Evolutionary conservation across 1,140 invertebrate species (phyloP).

Genomic region (Tetramorium simillimum): DNA sequence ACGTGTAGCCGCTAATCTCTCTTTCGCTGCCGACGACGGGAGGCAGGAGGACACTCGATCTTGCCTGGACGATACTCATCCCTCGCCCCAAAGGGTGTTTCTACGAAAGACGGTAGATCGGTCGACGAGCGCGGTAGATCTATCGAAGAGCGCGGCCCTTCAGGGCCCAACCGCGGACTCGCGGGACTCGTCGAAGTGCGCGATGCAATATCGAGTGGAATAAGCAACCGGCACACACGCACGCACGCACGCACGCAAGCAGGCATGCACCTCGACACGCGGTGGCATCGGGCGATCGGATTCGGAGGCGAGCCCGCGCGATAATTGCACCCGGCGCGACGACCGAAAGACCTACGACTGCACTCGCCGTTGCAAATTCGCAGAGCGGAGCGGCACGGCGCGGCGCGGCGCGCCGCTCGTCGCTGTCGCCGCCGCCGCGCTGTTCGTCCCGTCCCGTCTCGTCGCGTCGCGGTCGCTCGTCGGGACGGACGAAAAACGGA

Average conservation of each 20-base stretch:
- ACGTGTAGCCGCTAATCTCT: background rate
- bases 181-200: background rate
- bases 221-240: background rate
- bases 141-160: background rate
- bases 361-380: conserved; percentile 67
- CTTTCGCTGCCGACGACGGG: background rate
- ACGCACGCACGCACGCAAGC: conserved; percentile 12
- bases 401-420: conserved; percentile 1
- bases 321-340: conserved; percentile 72
- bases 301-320: conserved; percentile 65
- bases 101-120: background rate
- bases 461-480: conserved; percentile 63
- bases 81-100: background rate
- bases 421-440: conserved; percentile 49
- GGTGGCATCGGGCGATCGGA: conserved; percentile 50
- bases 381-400: background rate
- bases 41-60: background rate
- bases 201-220: background rate
- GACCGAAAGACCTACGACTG: conserved; percentile 73
- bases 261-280: background rate
- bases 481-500: conserved; percentile 72
- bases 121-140: too few relatives aligned
- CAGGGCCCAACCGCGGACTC: background rate
- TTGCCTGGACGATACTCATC: background rate
- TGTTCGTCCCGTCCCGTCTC: background rate